Conservation (phyloP, 2,113 vertebrate genomes). For the Gopherus evgoodei region DNA sequence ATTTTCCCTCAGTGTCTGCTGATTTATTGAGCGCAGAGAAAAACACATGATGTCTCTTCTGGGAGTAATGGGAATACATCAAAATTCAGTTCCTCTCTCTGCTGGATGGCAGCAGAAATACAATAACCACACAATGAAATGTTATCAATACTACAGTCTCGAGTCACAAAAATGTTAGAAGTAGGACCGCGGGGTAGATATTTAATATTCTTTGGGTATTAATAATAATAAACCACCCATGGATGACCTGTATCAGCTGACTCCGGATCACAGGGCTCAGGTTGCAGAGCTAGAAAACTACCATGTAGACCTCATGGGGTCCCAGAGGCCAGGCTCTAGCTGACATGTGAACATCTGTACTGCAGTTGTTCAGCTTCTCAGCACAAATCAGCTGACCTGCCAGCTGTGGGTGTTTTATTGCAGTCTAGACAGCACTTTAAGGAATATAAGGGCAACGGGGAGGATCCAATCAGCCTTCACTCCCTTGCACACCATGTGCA, state of each 20-base stretch:
- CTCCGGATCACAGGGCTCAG: not conserved
- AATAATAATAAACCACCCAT: not conserved
- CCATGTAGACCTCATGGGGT: not conserved
- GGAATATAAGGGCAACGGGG: not conserved
- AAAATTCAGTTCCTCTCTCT: not conserved
- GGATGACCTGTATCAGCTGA: not conserved
- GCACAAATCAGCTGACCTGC: not conserved
- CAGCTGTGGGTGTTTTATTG: not conserved
- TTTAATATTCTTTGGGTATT: not conserved
- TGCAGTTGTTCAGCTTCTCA: not conserved
- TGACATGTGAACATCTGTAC: not conserved
- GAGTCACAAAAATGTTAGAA: rapidly evolving
- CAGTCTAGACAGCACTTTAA: not conserved
- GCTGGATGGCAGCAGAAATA: not conserved
- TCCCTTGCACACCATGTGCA: rapidly evolving
- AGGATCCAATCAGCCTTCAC: not conserved
- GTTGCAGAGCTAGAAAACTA: not conserved
- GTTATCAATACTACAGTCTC: not conserved
- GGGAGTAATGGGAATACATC: not conserved
- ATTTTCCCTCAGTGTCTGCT: not conserved
- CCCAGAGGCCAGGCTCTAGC: not conserved
- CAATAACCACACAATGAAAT: not conserved
- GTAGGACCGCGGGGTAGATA: not conserved
- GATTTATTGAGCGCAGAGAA: not conserved
- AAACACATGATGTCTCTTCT: not conserved